Base-by-base conservation (phyloP, 2,797 vertebrate genomes). In the Gephyroberyx darwinii region DNA sequence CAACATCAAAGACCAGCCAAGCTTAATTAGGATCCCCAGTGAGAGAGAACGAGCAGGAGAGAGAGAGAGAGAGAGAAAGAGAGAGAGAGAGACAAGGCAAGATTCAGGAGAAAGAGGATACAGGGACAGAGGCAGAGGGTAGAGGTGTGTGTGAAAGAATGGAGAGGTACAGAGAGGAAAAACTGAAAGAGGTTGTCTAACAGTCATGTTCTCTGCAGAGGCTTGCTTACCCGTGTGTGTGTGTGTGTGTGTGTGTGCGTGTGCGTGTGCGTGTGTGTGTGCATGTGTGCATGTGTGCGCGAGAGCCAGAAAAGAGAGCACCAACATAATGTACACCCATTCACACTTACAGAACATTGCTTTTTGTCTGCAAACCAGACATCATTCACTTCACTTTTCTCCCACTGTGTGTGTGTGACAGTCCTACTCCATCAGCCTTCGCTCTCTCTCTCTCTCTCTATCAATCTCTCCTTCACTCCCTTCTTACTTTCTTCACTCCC, bases 21-120 rank as follows among this genome's bases (percentile, higher is more conserved):
- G 92, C 92, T 93, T 94, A 95, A 95, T 95, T 94, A 95, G 94
- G 92, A 92, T 93, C 93, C 94, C 93, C 92, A 89, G 90, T 5
- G 89, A 86, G 89, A 76, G 89, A 86, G 83, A 76, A 86, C 75
- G 83, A 75, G 84, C 67, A 78, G 76, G 72, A 78, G 85, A 63
- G 80, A 71, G 65, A 66, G 74, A 66, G 62, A 64, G 74, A 70
- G 71, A 70, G 72, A 52, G 58, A 31, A 43, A 39, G 62, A 53
- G 61, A 50, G 16, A 9, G 33, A 47, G 54, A 56, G 64, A 81
- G 52, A 82, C 71, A 79, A 83, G 73, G 75, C 68, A 84, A 82
- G 80, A 80, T 71, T 77, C 88, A 60, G 77, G 69, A 69, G 80
- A 63, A 65, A 69, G 63, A 77, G 82, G 67, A 82, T 62, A 56